Conservation (phyloP, 2,113 vertebrate genomes). For the Puntigrus tetrazona region DNA sequence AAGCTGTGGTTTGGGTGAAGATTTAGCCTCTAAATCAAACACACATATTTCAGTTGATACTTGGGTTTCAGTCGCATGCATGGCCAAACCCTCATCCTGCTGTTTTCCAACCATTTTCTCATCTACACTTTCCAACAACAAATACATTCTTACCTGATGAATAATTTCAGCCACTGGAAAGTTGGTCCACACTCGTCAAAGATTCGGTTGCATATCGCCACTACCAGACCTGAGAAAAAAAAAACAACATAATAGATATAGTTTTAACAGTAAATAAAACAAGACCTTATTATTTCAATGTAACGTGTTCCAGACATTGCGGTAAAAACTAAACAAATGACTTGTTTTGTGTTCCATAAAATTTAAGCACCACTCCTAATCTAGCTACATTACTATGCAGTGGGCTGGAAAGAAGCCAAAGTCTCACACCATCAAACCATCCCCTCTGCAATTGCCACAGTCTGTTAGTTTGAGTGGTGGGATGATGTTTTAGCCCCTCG, state of each 20-base stretch:
- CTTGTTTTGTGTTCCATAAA: background rate
- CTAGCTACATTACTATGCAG: slow-evolving; percentile 10
- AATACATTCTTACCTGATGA: slow-evolving; percentile 84
- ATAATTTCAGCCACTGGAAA: slow-evolving; percentile 96
- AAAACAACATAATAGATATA: slow-evolving; percentile 19
- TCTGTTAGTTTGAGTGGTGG: slow-evolving; percentile 6
- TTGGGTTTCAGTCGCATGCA: background rate
- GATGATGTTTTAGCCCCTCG: background rate
- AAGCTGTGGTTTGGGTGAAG: too few species aligned
- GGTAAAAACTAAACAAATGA: background rate
- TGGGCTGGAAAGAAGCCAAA: background rate
- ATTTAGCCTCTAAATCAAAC: background rate
- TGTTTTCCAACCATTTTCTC: slow-evolving; percentile 7
- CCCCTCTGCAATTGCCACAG: background rate
- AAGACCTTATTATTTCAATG: background rate
- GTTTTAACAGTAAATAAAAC: background rate
- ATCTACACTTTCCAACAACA: background rate
- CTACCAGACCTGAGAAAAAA: slow-evolving; percentile 63
- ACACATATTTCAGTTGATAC: background rate
- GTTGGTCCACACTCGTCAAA: slow-evolving; percentile 87
- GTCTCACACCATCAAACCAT: background rate
- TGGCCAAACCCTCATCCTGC: background rate
- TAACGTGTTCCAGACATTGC: background rate
- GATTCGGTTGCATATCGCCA: slow-evolving; percentile 69
- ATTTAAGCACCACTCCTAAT: background rate